Conservation (phyloP, 2,888 invertebrate genomes). For the Crioceris asparagi region DNA sequence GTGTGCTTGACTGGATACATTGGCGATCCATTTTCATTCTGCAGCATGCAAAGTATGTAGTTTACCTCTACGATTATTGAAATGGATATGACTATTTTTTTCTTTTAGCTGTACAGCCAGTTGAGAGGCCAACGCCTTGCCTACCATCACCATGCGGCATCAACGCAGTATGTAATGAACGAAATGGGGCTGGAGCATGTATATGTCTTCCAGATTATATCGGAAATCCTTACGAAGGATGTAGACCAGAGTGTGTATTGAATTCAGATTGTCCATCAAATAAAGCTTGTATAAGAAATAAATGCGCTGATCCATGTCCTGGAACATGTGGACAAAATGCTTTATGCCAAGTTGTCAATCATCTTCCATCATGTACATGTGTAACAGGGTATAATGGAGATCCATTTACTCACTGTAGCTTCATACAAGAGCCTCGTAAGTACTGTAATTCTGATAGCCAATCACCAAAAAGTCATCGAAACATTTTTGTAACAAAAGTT, state of each 20-base stretch:
- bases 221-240: slow-evolving; percentile 68
- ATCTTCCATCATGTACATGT: slow-evolving; percentile 67
- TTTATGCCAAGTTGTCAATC: slow-evolving; percentile 64
- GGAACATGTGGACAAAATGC: slow-evolving; percentile 70
- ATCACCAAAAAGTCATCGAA: slow-evolving; percentile 3
- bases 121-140: slow-evolving; percentile 45
- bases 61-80: slow-evolving; percentile 39
- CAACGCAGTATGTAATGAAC: slow-evolving; percentile 53
- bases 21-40: slow-evolving; percentile 65
- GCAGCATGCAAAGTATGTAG: slow-evolving; percentile 20
- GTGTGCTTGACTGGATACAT: slow-evolving; percentile 41
- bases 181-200: slow-evolving; percentile 54
- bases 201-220: slow-evolving; percentile 61
- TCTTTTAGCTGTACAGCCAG: slow-evolving; percentile 23
- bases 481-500: neutral
- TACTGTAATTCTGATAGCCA: slow-evolving; percentile 19
- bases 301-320: slow-evolving; percentile 69
- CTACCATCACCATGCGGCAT: slow-evolving; percentile 68
- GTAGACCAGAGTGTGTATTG: slow-evolving; percentile 71
- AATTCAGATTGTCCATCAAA: slow-evolving; percentile 61
- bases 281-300: slow-evolving; percentile 59
- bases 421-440: slow-evolving; percentile 25
- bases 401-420: slow-evolving; percentile 45
- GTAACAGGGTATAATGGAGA: slow-evolving; percentile 59
- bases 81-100: slow-evolving; percentile 30